Evolutionary conservation across 2,888 invertebrate genomes (phyloP).

Genomic region (Elegia similella): DNA sequence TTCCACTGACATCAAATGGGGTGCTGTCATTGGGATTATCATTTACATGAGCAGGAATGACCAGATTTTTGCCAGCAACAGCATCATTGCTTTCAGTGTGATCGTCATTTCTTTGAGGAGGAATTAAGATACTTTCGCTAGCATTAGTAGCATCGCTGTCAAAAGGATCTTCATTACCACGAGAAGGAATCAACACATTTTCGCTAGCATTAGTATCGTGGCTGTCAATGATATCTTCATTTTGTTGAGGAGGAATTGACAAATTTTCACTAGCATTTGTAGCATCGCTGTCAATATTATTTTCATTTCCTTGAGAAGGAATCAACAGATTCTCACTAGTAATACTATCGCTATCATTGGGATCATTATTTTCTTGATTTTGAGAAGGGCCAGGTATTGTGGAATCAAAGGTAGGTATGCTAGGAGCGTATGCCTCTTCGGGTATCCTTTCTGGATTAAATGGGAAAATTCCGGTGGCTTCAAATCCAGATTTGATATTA

Average conservation of each 20-base stretch:
- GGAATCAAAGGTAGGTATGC: constrained; percentile 24
- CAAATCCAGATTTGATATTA: too few species aligned
- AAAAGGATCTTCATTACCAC: constrained; percentile 8
- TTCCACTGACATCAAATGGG: constrained; percentile 19
- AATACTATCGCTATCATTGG: constrained; percentile 17
- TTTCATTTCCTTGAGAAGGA: constrained; percentile 14
- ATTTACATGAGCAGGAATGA: constrained; percentile 17
- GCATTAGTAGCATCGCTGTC: constrained; percentile 9
- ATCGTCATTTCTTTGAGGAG: constrained; percentile 2
- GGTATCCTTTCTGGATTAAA: constrained; percentile 36
- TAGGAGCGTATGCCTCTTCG: constrained; percentile 35
- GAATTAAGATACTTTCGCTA: background rate
- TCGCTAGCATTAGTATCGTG: constrained; percentile 5
- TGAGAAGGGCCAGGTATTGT: constrained; percentile 21
- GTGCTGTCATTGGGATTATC: constrained; percentile 12
- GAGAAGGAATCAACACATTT: constrained; percentile 1
- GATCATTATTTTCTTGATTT: constrained; percentile 9
- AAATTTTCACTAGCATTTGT: constrained; percentile 1
- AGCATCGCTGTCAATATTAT: constrained; percentile 8
- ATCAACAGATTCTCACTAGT: constrained; percentile 8
- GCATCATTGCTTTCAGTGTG: constrained; percentile 2
- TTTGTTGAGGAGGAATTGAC: background rate
- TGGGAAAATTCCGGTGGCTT: too few species aligned
- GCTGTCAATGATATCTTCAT: constrained; percentile 3
- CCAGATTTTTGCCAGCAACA: constrained; percentile 9